phyloP scores from a whole-genome alignment of 2,113 vertebrate species.

The Seriola aureovittata region DNA sequence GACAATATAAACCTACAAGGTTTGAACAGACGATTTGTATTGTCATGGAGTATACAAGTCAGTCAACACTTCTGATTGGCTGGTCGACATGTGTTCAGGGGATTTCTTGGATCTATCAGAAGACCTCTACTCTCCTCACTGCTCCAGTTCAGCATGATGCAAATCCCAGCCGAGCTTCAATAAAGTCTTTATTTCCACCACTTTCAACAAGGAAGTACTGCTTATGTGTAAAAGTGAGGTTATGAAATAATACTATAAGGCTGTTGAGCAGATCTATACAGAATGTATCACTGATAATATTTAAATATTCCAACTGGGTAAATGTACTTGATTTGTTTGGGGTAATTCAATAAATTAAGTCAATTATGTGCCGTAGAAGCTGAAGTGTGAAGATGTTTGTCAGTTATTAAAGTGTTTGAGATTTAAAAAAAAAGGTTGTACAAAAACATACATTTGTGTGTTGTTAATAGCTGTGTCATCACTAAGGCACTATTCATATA shows the following conservation, averaged over 20 bases:
- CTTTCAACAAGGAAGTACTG: background rate
- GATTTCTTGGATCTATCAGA: background rate
- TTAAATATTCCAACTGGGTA: background rate
- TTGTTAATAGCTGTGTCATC: background rate
- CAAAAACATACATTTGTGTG: background rate
- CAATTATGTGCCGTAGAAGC: background rate
- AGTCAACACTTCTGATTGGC: constrained; percentile 2
- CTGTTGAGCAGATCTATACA: background rate
- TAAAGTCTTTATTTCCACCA: background rate
- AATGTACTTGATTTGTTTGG: background rate
- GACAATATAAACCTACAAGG: constrained; percentile 39
- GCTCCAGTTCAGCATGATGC: background rate
- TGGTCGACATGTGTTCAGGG: background rate
- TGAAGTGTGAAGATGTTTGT: background rate
- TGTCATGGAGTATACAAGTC: constrained; percentile 8
- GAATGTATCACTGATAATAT: background rate
- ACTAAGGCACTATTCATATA: background rate
- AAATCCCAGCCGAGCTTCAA: background rate
- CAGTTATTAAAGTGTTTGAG: background rate
- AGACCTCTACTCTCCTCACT: background rate
- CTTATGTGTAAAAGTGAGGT: background rate
- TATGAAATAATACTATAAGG: background rate
- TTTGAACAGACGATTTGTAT: constrained; percentile 38
- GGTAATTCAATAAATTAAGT: constrained; percentile 6
- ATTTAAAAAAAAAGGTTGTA: background rate